Base-by-base conservation (phyloP, 2,888 invertebrate species). In the Rambutsinella grinnellia region DNA sequence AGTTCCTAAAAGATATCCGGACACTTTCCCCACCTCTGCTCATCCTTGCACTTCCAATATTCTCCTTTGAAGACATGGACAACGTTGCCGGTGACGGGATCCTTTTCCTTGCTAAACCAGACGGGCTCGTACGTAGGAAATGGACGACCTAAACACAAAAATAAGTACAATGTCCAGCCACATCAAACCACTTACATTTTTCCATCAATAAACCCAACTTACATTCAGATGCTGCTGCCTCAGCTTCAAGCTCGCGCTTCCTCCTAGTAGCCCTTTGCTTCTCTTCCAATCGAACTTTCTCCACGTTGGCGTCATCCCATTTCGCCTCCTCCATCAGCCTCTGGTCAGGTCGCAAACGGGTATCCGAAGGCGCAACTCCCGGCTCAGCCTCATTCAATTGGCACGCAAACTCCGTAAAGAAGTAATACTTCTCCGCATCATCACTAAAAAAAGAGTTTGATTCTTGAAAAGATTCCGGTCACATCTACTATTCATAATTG, bases 371-470 rank as follows among this genome's bases (percentile, higher is more conserved):
- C 62, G 97, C 97, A 27, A 99, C 92, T 78, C 92, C 93, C 3
- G 92, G 91, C 88, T 99, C 99, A 56, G 90, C 90, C 88, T 99
- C 99, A 88, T 99, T 99, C 84, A 99, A 89, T 88, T 99, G 97
- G 86, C 97, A 93, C 67, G 99, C 97, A 85, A 99, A 89, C 86
- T 93, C 89, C 57, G 98, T 98, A 88, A 99, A 99, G 88, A 94
- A 93, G 89, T 99, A 99, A 90, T 93, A 95, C 85, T 90, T 90
- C 80, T 92, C 92, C 76, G 89, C 87, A 78, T 91, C 91, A 2
- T 89, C 88, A 51, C 92, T 92, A 85, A 3, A 71, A 79, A 63
- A 60, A 57, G 19, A 49, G 44, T 21, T 27, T 28, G n/a, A n/a
- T n/a, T n/a, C n/a, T n/a, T 36, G 36, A 76, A 46, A n/a, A 53